Conservation (phyloP, 2,797 vertebrate species). For the Discoglossus pictus region DNA sequence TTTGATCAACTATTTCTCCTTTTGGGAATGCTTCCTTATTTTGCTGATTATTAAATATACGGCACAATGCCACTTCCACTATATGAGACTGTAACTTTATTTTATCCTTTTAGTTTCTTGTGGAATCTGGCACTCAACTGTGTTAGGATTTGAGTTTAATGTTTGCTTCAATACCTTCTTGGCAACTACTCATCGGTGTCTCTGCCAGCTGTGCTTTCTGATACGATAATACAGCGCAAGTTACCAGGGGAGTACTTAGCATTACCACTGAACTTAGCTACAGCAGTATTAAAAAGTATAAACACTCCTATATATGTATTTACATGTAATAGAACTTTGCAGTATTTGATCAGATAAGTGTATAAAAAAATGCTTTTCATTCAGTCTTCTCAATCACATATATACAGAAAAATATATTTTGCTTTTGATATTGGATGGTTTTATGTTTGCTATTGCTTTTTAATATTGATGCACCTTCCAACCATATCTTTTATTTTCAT, state of each 20-base stretch:
- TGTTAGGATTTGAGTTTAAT: constrained; percentile 22
- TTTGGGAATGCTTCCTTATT: too few species aligned
- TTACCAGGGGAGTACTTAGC: constrained; percentile 30
- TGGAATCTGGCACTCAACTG: neutral
- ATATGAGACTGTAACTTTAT: neutral
- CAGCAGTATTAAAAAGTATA: constrained; percentile 15
- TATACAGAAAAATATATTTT: too few species aligned
- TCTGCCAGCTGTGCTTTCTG: constrained; percentile 37
- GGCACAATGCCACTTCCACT: too few species aligned
- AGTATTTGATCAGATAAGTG: constrained; percentile 1
- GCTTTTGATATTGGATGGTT: too few species aligned
- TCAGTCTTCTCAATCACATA: too few species aligned
- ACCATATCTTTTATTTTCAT: too few species aligned
- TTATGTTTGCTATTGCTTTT: too few species aligned
- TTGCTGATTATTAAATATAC: too few species aligned
- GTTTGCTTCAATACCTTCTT: constrained; percentile 31
- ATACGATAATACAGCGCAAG: constrained; percentile 29
- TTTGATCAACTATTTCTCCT: too few species aligned
- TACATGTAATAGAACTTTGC: constrained; percentile 4
- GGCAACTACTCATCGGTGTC: constrained; percentile 36
- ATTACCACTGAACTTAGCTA: constrained; percentile 24
- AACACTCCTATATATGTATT: constrained; percentile 8
- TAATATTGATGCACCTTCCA: too few species aligned
- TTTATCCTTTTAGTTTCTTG: neutral
- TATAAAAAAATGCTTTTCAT: too few species aligned